Percentiles rank a stretch among this genome's conserved stretches.
Evolutionary conservation across 2,888 invertebrate species (phyloP).

Genomic region (Nemapogon koenigi): DNA sequence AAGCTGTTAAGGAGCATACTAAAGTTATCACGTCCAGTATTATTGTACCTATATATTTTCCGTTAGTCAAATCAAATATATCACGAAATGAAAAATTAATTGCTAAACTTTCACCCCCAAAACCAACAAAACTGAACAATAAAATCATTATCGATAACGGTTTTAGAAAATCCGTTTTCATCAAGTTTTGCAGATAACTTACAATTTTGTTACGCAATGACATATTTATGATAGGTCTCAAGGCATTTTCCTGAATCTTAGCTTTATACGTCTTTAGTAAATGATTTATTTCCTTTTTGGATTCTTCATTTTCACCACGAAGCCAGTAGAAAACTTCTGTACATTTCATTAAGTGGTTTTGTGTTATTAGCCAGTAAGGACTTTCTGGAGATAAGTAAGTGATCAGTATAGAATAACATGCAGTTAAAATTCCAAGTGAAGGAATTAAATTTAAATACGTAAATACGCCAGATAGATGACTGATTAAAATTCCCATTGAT

Average conservation of each 20-base stretch:
- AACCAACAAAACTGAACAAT: slow-evolving; percentile 20
- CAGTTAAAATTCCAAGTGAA: slow-evolving; percentile 16
- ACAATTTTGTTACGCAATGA: slow-evolving; percentile 14
- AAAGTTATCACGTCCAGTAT: slow-evolving; percentile 20
- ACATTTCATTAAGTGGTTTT: slow-evolving; percentile 18
- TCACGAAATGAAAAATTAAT: slow-evolving; percentile 18
- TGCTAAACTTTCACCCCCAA: slow-evolving; percentile 19
- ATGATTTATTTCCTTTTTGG: slow-evolving; percentile 18
- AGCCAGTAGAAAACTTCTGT: slow-evolving; percentile 19
- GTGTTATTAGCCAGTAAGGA: slow-evolving; percentile 20
- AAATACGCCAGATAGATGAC: slow-evolving; percentile 18
- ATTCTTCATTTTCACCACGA: slow-evolving; percentile 17
- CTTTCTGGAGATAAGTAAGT: slow-evolving; percentile 19
- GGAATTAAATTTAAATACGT: slow-evolving; percentile 16
- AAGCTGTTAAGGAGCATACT: slow-evolving; percentile 21
- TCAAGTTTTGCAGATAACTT: slow-evolving; percentile 18
- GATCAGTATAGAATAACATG: slow-evolving; percentile 14
- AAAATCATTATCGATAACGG: slow-evolving; percentile 21
- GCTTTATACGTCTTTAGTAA: slow-evolving; percentile 17
- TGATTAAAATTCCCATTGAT: slow-evolving; percentile 19
- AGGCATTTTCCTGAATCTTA: slow-evolving; percentile 18
- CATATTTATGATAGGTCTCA: slow-evolving; percentile 19
- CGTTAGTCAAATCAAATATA: slow-evolving; percentile 19
- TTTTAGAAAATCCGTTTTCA: slow-evolving; percentile 20
- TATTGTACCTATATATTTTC: slow-evolving; percentile 22